Percentiles rank a stretch among this genome's conserved stretches.
Evolutionary conservation across 2,113 vertebrate species (phyloP).

Genomic region (Mugil cephalus): DNA sequence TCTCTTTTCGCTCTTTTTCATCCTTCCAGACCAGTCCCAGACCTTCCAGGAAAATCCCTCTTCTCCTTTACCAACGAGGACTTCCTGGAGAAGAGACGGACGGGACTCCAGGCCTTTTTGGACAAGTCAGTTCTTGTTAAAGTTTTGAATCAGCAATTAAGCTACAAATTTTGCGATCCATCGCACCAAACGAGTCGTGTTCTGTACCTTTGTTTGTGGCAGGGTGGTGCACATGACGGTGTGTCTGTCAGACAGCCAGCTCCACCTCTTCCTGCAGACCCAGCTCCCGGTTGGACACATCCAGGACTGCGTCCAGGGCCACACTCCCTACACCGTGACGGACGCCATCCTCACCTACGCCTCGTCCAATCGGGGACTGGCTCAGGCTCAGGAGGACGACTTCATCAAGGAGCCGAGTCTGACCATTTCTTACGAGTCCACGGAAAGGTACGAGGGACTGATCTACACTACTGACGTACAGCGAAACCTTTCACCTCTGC

Average conservation of each 20-base stretch:
- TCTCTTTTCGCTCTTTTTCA: background rate
- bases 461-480: background rate
- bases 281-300: constrained; percentile 93
- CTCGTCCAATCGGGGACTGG: constrained; percentile 90
- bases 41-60: constrained; percentile 91
- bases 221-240: constrained; percentile 94
- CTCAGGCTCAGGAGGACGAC: constrained; percentile 88
- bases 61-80: constrained; percentile 90
- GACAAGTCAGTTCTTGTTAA: constrained; percentile 84
- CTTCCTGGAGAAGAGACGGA: constrained; percentile 92
- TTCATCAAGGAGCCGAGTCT: constrained; percentile 65
- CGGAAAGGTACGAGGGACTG: constrained; percentile 75
- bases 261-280: constrained; percentile 98
- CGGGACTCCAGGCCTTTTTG: constrained; percentile 92
- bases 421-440: constrained; percentile 81
- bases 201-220: constrained; percentile 19
- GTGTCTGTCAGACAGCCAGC: constrained; percentile 95
- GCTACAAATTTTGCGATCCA: too few species aligned
- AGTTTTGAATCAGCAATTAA: too few species aligned
- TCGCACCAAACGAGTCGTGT: background rate
- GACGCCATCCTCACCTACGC: constrained; percentile 93
- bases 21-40: constrained; percentile 89
- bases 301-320: constrained; percentile 92
- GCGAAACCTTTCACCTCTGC: background rate
- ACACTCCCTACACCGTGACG: constrained; percentile 86